Percentiles rank a stretch among this genome's conserved stretches.
phyloP scores from a whole-genome alignment of 2,797 vertebrate species.

The Mergus octosetaceus region DNA sequence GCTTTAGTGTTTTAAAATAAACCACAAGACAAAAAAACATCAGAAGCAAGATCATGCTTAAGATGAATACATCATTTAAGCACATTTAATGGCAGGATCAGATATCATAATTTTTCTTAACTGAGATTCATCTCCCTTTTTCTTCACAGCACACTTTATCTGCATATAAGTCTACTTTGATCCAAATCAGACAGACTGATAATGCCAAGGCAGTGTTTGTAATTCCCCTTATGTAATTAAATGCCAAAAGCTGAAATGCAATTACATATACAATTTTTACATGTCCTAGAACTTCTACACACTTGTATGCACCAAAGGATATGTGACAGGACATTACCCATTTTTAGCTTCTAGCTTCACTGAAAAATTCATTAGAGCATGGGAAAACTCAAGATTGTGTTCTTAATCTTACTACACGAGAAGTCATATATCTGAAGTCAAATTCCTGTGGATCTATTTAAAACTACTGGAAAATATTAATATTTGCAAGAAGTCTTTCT shows the following conservation, averaged over 20 bases:
- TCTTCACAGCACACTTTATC: constrained; percentile 9
- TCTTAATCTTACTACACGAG: neutral
- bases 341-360: neutral
- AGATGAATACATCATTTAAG: constrained; percentile 24
- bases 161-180: neutral
- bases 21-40: constrained; percentile 35
- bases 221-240: neutral
- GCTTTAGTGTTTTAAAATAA: constrained; percentile 54
- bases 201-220: neutral
- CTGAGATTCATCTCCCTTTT: constrained; percentile 30
- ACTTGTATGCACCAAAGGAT: neutral
- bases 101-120: constrained; percentile 16
- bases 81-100: constrained; percentile 30
- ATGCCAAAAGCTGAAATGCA: neutral
- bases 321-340: neutral
- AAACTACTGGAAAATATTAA: neutral
- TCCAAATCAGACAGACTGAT: neutral
- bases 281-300: neutral
- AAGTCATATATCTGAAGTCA: neutral
- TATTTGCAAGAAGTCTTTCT: neutral
- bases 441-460: neutral
- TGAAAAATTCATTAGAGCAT: neutral
- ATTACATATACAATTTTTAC: neutral
- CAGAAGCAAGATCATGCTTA: constrained; percentile 10
- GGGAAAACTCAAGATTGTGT: neutral